Conservation (phyloP, 2,888 invertebrate species). For the Drosophila acutilabella region DNA sequence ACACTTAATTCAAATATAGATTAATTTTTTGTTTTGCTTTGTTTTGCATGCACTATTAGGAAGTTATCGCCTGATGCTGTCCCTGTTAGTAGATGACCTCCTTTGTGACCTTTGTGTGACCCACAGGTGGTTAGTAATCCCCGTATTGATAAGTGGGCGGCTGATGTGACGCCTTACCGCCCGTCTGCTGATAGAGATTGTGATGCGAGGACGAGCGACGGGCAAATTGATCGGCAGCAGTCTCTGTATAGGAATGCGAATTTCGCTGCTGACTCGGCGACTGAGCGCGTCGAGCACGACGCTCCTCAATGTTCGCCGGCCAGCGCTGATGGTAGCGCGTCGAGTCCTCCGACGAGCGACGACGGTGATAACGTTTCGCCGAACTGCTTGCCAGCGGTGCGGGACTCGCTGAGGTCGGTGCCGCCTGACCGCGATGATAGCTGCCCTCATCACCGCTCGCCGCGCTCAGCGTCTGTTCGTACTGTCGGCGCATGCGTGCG, state of each 20-base stretch:
- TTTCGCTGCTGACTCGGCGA: conserved; percentile 63
- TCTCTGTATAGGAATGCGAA: conserved; percentile 56
- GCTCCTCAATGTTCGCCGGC: conserved; percentile 81
- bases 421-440: conserved; percentile 55
- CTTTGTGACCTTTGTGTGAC: background rate
- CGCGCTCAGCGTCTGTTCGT: conserved; percentile 48
- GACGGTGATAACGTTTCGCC: conserved; percentile 80
- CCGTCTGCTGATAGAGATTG: conserved; percentile 86
- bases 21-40: conserved; percentile 1
- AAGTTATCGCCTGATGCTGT: conserved; percentile 11
- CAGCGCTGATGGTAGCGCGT: conserved; percentile 79
- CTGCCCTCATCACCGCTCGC: conserved; percentile 76
- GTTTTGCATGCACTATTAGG: conserved; percentile 22
- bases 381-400: conserved; percentile 45
- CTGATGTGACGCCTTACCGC: conserved; percentile 51
- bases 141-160: conserved; percentile 85
- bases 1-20: conserved; percentile 28
- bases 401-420: conserved; percentile 6
- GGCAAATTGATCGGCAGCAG: conserved; percentile 50
- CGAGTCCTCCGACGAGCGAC: conserved; percentile 82
- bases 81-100: conserved; percentile 15
- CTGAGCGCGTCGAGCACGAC: conserved; percentile 69
- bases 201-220: conserved; percentile 88
- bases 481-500: conserved; percentile 75
- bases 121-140: conserved; percentile 85